Evolutionary conservation across 1,140 invertebrate species (phyloP).

Genomic region (Medauroidea extradentata): DNA sequence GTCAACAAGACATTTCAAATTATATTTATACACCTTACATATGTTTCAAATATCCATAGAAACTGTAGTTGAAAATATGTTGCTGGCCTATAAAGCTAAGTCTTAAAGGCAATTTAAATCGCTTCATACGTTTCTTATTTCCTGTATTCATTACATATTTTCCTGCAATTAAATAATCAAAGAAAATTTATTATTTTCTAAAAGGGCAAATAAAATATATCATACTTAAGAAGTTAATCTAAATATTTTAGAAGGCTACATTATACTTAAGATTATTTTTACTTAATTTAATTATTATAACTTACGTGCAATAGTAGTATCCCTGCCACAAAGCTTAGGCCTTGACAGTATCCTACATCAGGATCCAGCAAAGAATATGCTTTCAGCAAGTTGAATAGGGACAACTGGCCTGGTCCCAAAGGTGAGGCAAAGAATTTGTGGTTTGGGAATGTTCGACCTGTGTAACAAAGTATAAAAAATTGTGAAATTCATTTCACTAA

Average conservation of each 20-base stretch:
- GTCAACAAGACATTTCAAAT: too few relatives aligned
- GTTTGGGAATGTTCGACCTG: slow-evolving; percentile 89
- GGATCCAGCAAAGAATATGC: slow-evolving; percentile 92
- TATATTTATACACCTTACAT: too few relatives aligned
- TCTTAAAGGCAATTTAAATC: too few relatives aligned
- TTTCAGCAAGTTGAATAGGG: slow-evolving; percentile 91
- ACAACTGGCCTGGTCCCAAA: slow-evolving; percentile 84
- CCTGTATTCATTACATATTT: background rate
- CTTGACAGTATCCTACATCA: slow-evolving; percentile 94
- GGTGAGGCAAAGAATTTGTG: slow-evolving; percentile 87
- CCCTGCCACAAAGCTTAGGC: slow-evolving; percentile 91
- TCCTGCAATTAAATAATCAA: background rate
- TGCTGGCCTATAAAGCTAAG: too few relatives aligned
- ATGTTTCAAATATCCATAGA: too few relatives aligned
- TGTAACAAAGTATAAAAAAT: slow-evolving; percentile 22
- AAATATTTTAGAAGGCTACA: too few relatives aligned
- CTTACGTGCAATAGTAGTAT: slow-evolving; percentile 88
- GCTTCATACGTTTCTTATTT: too few relatives aligned
- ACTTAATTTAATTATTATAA: slow-evolving; percentile 16
- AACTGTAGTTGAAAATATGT: too few relatives aligned
- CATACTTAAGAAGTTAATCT: too few relatives aligned
- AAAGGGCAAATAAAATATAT: too few relatives aligned
- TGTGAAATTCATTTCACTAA: too few relatives aligned
- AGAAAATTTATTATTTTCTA: too few relatives aligned
- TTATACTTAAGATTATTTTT: background rate